A percentile compares a stretch with the other conserved stretches of the same genome.
Evolutionary conservation across 2,113 vertebrate genomes (phyloP).

Genomic region (Benitochromis conjunctus): DNA sequence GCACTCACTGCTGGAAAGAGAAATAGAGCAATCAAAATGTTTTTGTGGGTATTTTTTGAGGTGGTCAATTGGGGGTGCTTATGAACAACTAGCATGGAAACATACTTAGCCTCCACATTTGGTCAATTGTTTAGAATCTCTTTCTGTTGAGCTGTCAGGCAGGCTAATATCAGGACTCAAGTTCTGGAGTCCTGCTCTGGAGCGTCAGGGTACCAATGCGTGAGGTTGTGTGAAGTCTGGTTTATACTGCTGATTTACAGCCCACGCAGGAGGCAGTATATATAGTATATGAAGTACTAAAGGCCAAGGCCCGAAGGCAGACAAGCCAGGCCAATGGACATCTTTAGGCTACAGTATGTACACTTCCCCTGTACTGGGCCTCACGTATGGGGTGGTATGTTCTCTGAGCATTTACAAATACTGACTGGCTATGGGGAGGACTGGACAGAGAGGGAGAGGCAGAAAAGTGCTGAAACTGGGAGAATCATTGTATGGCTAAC

Average conservation of each 20-base stretch:
- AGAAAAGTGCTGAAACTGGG: not conserved
- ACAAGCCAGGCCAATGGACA: constrained; percentile 10
- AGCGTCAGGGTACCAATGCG: not conserved
- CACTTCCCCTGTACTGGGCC: constrained; percentile 33
- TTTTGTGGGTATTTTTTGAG: not conserved
- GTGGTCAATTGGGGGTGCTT: not conserved
- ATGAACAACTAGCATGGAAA: not conserved
- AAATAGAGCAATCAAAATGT: not conserved
- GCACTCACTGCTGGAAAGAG: not conserved
- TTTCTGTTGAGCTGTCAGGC: not conserved
- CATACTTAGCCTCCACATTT: not conserved
- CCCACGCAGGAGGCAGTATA: not conserved
- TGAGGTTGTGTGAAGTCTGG: not conserved
- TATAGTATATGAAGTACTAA: not conserved
- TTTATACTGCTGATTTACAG: not conserved
- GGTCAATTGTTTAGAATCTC: not conserved
- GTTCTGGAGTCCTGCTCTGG: not conserved
- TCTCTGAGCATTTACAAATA: constrained; percentile 27
- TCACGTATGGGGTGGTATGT: constrained; percentile 32
- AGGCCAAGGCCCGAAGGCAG: not conserved
- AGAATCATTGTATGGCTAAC: not conserved
- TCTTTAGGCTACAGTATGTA: constrained; percentile 11
- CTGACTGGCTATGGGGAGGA: not conserved
- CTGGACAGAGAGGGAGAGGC: not conserved
- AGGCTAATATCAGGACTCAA: not conserved